Conservation (phyloP, 2,797 vertebrate species). For the Betta splendens region DNA sequence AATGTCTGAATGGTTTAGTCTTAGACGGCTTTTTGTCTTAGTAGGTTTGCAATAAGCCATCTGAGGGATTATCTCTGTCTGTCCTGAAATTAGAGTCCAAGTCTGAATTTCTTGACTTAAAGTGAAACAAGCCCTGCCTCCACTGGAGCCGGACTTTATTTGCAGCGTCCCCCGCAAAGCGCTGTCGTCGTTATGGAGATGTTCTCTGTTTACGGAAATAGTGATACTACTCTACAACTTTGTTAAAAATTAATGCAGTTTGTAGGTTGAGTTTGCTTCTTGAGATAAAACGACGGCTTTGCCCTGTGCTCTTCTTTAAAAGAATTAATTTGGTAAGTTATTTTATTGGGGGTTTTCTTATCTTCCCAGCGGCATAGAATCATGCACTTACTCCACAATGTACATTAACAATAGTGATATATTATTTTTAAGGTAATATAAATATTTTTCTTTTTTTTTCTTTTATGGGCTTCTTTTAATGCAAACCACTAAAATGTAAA, state of each 20-base stretch:
- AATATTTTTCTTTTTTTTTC: slow-evolving; percentile 3
- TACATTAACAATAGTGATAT: no score
- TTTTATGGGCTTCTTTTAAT: neutral
- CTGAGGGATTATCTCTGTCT: slow-evolving; percentile 58
- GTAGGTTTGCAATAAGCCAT: slow-evolving; percentile 51
- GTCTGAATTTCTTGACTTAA: neutral
- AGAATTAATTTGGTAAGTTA: slow-evolving; percentile 43
- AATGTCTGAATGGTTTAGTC: slow-evolving; percentile 35
- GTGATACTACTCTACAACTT: slow-evolving; percentile 29
- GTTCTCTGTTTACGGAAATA: slow-evolving; percentile 65
- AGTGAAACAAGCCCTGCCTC: rapidly evolving
- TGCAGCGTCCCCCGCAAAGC: slow-evolving; percentile 17
- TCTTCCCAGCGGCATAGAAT: neutral
- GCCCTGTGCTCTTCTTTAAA: neutral
- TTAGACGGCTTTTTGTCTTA: slow-evolving; percentile 54
- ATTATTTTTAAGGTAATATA: no score
- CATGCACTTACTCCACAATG: no score
- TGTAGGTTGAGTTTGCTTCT: slow-evolving; percentile 1
- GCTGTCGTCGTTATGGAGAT: slow-evolving; percentile 69
- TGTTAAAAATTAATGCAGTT: slow-evolving; percentile 44
- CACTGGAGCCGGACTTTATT: neutral
- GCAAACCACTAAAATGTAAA: neutral
- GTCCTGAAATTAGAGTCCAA: neutral
- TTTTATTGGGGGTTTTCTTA: neutral
- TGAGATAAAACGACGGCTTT: neutral